These are phyloP conservation scores for Neoniphon sammara DNA, from an alignment of 2,797 vertebrate species.

Conservation along the genomic window DNA sequence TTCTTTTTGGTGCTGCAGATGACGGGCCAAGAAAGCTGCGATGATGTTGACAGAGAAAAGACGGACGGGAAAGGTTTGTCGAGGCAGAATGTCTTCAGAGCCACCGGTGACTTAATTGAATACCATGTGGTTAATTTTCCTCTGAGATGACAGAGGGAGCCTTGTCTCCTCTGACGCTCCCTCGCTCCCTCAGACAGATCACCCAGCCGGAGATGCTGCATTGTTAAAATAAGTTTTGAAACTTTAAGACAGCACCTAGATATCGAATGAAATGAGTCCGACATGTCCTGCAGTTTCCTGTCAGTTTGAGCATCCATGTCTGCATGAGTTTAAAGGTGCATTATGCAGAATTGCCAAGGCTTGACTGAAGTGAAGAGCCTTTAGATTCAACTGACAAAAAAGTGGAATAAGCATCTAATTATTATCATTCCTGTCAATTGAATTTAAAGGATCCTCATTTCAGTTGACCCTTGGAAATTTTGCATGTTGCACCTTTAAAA, in stretches of 20 bases:
- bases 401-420: too few relatives aligned
- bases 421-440: too few relatives aligned
- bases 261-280: background rate
- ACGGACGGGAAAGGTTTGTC: conserved; percentile 12
- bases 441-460: too few relatives aligned
- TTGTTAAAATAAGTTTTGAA: conserved; percentile 15
- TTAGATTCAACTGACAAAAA: too few relatives aligned
- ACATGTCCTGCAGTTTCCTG: background rate
- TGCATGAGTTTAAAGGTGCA: too few relatives aligned
- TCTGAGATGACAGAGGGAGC: conserved; percentile 23
- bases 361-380: too few relatives aligned
- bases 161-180: conserved; percentile 35
- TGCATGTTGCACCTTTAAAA: too few relatives aligned
- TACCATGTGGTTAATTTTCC: conserved; percentile 44
- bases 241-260: background rate
- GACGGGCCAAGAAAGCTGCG: background rate
- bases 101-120: conserved; percentile 42
- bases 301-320: background rate
- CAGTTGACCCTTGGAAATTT: too few relatives aligned
- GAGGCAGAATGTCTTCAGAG: conserved; percentile 30
- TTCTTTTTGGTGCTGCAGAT: conserved; percentile 11
- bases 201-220: conserved; percentile 19
- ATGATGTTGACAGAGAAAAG: conserved; percentile 2
- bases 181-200: conserved; percentile 34
- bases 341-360: background rate